Evolutionary conservation across 1,140 invertebrate species (phyloP).

Genomic region (Latrodectus geometricus): DNA sequence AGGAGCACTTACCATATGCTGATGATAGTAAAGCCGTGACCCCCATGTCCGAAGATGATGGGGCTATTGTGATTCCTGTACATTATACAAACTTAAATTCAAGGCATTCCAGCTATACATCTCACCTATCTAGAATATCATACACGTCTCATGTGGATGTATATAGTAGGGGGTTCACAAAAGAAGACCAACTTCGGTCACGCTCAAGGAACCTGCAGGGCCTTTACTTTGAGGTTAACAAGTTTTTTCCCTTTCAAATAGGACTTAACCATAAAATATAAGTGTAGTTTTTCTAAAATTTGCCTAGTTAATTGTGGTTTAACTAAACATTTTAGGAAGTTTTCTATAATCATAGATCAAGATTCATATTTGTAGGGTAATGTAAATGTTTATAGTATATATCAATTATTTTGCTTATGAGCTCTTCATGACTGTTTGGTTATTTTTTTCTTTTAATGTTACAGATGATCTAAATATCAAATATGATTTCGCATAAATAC

Average conservation of each 20-base stretch:
- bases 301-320: too few relatives aligned
- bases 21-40: slow-evolving; percentile 98
- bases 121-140: slow-evolving; percentile 89
- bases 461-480: too few relatives aligned
- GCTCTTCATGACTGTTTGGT: too few relatives aligned
- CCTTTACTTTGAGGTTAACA: slow-evolving; percentile 62
- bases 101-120: slow-evolving; percentile 92
- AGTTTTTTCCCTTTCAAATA: not conserved
- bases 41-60: slow-evolving; percentile 97
- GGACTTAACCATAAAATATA: too few relatives aligned
- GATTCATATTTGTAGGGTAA: too few relatives aligned
- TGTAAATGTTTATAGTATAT: too few relatives aligned
- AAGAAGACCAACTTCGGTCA: slow-evolving; percentile 83
- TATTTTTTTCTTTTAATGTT: too few relatives aligned
- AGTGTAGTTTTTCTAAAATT: too few relatives aligned
- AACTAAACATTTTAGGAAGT: too few relatives aligned
- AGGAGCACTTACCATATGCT: slow-evolving; percentile 95
- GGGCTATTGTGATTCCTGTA: slow-evolving; percentile 90
- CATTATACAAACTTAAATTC: slow-evolving; percentile 77
- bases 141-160: slow-evolving; percentile 94
- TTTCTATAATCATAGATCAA: too few relatives aligned
- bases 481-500: too few relatives aligned
- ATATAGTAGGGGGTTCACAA: slow-evolving; percentile 78
- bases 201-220: slow-evolving; percentile 69
- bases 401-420: too few relatives aligned